phyloP scores from a whole-genome alignment of 2,113 vertebrate species.

The Eclectus roratus region DNA sequence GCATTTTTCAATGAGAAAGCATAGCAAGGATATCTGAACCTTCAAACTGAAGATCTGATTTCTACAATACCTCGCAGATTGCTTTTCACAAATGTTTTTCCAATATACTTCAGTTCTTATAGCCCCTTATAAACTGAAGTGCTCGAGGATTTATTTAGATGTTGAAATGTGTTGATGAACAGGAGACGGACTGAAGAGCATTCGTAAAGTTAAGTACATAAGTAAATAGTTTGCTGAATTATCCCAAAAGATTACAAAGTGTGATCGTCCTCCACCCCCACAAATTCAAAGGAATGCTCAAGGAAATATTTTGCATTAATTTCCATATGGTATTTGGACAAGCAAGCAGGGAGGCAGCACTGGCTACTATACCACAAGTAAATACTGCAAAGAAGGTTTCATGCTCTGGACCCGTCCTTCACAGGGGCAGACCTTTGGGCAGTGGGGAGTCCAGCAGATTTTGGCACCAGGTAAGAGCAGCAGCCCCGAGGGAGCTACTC shows the following conservation, averaged over 20 bases:
- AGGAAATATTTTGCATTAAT: not conserved
- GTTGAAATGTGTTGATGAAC: not conserved
- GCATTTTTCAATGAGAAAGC: not conserved
- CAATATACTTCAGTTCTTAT: not conserved
- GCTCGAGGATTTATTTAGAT: not conserved
- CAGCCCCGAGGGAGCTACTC: not conserved
- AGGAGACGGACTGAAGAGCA: not conserved
- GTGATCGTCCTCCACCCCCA: not conserved
- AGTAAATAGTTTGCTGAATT: not conserved
- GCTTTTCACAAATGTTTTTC: not conserved
- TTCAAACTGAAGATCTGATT: not conserved
- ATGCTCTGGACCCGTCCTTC: not conserved
- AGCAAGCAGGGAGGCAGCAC: not conserved
- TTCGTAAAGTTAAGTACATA: not conserved
- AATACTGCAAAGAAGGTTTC: not conserved
- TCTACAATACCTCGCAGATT: not conserved
- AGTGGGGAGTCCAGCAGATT: not conserved
- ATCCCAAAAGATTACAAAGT: not conserved
- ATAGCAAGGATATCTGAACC: not conserved
- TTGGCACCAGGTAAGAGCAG: not conserved
- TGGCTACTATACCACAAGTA: not conserved
- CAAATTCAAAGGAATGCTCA: not conserved
- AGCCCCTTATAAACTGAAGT: not conserved
- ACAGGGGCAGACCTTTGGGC: accelerated
- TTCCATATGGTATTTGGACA: not conserved